Conservation (phyloP, 2,888 invertebrate genomes). For the Aphidoletes aphidimyza region DNA sequence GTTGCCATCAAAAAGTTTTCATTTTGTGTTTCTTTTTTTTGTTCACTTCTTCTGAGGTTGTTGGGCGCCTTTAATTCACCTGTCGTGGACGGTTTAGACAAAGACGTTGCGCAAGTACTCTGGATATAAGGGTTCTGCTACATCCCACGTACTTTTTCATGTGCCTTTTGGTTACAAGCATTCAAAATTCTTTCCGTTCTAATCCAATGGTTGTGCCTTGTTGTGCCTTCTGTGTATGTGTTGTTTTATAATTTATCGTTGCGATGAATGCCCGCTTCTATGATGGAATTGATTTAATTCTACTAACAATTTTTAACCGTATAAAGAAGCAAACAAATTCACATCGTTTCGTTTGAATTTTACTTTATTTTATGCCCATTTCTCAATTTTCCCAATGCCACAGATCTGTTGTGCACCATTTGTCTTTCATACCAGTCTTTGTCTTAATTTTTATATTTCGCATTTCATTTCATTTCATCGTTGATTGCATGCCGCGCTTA, state of each 20-base stretch:
- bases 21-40: too few relatives aligned
- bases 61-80: too few relatives aligned
- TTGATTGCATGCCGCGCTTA: not conserved
- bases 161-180: not conserved
- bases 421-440: conserved; percentile 5
- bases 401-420: conserved; percentile 15
- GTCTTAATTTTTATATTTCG: not conserved
- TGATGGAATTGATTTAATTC: not conserved
- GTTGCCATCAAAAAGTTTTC: too few relatives aligned
- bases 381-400: not conserved
- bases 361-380: too few relatives aligned
- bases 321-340: not conserved
- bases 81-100: too few relatives aligned
- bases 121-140: too few relatives aligned
- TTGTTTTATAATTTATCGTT: not conserved
- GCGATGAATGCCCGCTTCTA: not conserved
- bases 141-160: too few relatives aligned
- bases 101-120: too few relatives aligned
- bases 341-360: not conserved
- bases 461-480: not conserved
- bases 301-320: not conserved
- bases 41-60: too few relatives aligned
- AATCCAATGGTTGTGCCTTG: not conserved
- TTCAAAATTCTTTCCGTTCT: not conserved
- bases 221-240: not conserved